Evolutionary conservation across 30 jellyfish, hydroid and myxozoan genomes (phyloP).

Genomic region (Haliclystus octoradiatus): DNA sequence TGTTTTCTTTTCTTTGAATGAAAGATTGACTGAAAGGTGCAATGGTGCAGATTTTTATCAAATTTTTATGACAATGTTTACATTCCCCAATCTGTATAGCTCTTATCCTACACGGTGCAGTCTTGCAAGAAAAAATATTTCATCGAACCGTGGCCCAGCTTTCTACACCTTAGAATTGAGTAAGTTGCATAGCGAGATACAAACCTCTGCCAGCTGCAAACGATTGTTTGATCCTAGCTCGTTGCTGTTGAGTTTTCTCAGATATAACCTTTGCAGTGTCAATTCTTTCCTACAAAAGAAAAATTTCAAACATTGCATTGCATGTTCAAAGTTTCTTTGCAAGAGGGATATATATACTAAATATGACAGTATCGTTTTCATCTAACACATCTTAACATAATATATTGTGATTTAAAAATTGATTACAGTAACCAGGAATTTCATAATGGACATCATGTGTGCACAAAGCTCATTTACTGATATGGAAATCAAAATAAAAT

Average conservation of each 20-base stretch:
- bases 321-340: background rate
- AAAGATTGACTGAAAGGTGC: too few species aligned
- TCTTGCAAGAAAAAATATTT: too few species aligned
- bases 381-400: background rate
- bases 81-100: too few species aligned
- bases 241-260: constrained; percentile 36
- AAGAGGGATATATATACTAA: too few species aligned
- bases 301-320: background rate
- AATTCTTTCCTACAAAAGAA: constrained; percentile 38
- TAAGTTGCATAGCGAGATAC: background rate
- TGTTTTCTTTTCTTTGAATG: too few species aligned
- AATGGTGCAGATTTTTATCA: too few species aligned
- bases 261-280: constrained; percentile 31
- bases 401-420: too few species aligned
- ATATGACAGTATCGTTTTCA: background rate
- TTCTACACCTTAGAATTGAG: background rate
- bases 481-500: background rate
- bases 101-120: too few species aligned
- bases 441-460: too few species aligned
- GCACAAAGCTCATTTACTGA: background rate
- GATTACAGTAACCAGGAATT: too few species aligned
- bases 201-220: constrained; percentile 69
- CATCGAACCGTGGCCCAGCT: background rate
- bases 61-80: too few species aligned
- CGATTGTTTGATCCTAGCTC: constrained; percentile 42